Conservation (phyloP, 1,140 invertebrate species). For the Euwallacea similis region DNA sequence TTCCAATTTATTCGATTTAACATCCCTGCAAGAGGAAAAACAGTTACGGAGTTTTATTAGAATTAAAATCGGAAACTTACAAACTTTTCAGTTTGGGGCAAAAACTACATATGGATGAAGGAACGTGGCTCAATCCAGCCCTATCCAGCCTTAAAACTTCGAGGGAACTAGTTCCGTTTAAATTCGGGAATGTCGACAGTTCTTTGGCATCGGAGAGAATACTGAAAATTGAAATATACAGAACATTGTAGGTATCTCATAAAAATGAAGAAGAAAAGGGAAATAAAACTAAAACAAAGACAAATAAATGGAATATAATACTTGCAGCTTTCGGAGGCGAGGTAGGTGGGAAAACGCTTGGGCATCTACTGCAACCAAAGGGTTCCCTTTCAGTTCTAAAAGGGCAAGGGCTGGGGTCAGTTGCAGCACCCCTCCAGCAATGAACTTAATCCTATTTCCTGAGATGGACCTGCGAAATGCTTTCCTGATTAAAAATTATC, state of each 20-base stretch:
- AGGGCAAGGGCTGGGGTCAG: constrained; percentile 62
- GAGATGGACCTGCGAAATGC: constrained; percentile 63
- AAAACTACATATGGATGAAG: constrained; percentile 72
- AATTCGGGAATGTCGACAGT: constrained; percentile 75
- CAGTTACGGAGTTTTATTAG: constrained; percentile 1
- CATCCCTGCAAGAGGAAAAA: constrained; percentile 66
- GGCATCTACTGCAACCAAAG: constrained; percentile 64
- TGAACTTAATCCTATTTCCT: constrained; percentile 68
- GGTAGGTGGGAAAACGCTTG: constrained; percentile 67
- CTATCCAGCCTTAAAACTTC: constrained; percentile 82
- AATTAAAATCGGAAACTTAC: constrained; percentile 63
- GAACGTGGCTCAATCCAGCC: constrained; percentile 71
- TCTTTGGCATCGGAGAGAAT: constrained; percentile 82
- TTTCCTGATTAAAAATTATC: too few relatives aligned
- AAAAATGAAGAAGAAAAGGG: constrained; percentile 34
- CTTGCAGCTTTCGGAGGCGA: constrained; percentile 73
- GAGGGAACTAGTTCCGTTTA: constrained; percentile 76
- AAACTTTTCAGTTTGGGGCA: constrained; percentile 80
- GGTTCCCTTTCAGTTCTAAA: constrained; percentile 72
- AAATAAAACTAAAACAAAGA: constrained; percentile 36
- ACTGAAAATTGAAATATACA: constrained; percentile 56
- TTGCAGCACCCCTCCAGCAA: constrained; percentile 64
- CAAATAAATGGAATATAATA: constrained; percentile 45
- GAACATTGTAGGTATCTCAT: background rate
- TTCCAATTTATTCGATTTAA: constrained; percentile 78